Evolutionary conservation across 2,888 invertebrate species (phyloP).

Genomic region (Brachyopa scutellaris): DNA sequence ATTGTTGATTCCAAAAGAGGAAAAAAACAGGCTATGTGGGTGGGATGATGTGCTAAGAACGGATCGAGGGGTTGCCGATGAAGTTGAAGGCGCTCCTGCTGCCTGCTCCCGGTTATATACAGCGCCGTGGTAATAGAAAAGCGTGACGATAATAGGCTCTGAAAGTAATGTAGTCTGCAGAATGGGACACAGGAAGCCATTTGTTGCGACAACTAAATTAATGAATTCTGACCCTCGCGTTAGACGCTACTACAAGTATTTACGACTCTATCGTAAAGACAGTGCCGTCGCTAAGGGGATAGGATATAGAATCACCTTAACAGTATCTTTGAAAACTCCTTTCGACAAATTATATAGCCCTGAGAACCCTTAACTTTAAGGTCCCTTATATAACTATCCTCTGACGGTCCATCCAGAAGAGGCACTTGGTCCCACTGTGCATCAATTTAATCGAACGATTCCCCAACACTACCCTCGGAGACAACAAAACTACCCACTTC

Average conservation of each 20-base stretch:
- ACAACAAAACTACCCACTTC: background rate
- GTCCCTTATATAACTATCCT: too few species aligned
- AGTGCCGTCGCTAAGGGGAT: constrained; percentile 1
- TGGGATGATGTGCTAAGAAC: too few species aligned
- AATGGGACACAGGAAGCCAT: constrained; percentile 68
- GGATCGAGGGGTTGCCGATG: too few species aligned
- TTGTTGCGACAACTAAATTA: constrained; percentile 69
- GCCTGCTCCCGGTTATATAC: too few species aligned
- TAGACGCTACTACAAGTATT: constrained; percentile 7
- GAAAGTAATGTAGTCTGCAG: constrained; percentile 67
- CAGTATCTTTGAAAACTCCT: too few species aligned
- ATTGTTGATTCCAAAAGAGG: constrained; percentile 26
- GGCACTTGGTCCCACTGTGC: background rate
- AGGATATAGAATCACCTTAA: background rate
- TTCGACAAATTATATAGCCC: too few species aligned
- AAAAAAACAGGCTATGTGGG: background rate
- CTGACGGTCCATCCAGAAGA: too few species aligned
- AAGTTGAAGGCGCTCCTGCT: constrained; percentile 38
- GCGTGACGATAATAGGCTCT: constrained; percentile 70
- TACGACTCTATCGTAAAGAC: constrained; percentile 21
- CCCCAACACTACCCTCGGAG: background rate
- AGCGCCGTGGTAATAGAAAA: constrained; percentile 53
- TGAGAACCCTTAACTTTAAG: too few species aligned
- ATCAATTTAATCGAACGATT: constrained; percentile 14
- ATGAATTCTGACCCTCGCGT: constrained; percentile 64